Conservation (phyloP, 2,888 invertebrate genomes). For the Pyrrhosoma nymphula region DNA sequence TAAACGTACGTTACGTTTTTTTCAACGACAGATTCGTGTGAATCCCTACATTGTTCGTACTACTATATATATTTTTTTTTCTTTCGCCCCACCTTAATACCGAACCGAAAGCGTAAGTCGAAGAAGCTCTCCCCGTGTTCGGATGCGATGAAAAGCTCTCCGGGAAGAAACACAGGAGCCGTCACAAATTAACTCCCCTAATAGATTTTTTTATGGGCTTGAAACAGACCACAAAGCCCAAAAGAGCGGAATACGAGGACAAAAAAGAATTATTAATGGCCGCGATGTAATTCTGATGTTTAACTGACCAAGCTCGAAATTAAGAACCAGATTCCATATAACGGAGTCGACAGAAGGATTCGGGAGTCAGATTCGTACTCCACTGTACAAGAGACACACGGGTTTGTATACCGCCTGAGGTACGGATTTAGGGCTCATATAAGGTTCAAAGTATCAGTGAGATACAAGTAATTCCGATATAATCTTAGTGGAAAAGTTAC, state of each 20-base stretch:
- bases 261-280: background rate
- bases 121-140: no score
- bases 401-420: no score
- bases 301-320: background rate
- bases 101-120: background rate
- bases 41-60: background rate
- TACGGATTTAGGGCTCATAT: no score
- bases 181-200: background rate
- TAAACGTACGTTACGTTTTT: background rate
- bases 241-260: background rate
- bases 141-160: background rate
- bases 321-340: background rate
- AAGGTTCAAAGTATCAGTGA: no score
- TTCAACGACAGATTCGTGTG: background rate
- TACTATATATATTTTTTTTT: background rate
- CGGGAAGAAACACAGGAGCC: background rate
- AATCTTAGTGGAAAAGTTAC: no score
- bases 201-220: background rate
- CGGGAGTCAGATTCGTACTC: no score
- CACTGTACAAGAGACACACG: no score
- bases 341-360: background rate
- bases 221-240: background rate
- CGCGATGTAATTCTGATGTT: background rate
- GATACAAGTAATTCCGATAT: no score
- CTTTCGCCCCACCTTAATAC: background rate